Conservation (phyloP, 2,888 invertebrate species). For the Diaprepes abbreviatus region DNA sequence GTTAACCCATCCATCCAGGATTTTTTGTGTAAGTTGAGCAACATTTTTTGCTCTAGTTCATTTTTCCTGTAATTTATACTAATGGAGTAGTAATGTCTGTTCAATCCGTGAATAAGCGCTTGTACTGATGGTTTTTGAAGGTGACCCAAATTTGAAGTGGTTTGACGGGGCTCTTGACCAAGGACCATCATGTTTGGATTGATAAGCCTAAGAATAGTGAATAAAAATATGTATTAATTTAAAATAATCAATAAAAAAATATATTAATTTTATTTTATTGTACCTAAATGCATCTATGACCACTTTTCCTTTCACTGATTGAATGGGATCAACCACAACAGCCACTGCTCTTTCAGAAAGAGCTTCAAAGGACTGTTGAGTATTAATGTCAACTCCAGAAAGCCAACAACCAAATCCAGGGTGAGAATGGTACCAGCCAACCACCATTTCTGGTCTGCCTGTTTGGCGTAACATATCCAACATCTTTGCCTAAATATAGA, state of each 20-base stretch:
- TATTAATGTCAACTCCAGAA: slow-evolving; percentile 99
- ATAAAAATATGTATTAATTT: not conserved
- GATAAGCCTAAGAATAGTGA: slow-evolving; percentile 78
- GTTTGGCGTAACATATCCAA: slow-evolving; percentile 98
- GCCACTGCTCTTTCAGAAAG: slow-evolving; percentile 98
- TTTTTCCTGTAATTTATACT: slow-evolving; percentile 99
- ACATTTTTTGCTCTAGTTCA: slow-evolving; percentile 99
- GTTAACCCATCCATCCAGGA: slow-evolving; percentile 98
- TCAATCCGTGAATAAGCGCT: slow-evolving; percentile 98
- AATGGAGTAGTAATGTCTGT: slow-evolving; percentile 99
- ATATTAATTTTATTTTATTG: not conserved
- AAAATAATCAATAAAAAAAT: not conserved
- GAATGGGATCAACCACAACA: slow-evolving; percentile 99
- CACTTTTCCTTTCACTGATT: slow-evolving; percentile 99
- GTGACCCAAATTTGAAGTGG: slow-evolving; percentile 98
- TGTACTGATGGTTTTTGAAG: slow-evolving; percentile 99
- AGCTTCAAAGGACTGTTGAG: slow-evolving; percentile 99
- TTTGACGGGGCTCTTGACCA: slow-evolving; percentile 98
- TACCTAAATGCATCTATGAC: slow-evolving; percentile 97
- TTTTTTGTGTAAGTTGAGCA: slow-evolving; percentile 97
- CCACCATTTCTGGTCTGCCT: slow-evolving; percentile 99
- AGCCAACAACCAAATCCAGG: slow-evolving; percentile 99
- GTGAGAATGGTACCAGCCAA: slow-evolving; percentile 97
- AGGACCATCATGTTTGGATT: slow-evolving; percentile 99
- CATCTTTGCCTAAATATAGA: slow-evolving; percentile 75